Conservation (phyloP, 2,113 vertebrate genomes). For the Plectropomus leopardus region DNA sequence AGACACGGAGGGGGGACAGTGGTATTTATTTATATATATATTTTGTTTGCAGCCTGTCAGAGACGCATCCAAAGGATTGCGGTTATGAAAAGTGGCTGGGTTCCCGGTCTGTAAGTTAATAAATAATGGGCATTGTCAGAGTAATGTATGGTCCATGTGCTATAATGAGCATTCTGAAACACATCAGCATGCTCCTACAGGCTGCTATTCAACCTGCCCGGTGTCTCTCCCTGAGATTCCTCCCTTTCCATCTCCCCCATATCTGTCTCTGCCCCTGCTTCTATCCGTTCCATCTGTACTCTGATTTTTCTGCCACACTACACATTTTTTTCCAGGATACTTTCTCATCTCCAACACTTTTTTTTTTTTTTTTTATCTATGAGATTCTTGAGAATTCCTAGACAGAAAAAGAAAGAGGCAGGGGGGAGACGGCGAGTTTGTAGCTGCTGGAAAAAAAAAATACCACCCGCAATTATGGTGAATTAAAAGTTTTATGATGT, state of each 20-base stretch:
- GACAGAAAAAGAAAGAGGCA: conserved; percentile 20
- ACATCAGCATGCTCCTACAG: conserved; percentile 71
- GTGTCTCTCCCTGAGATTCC: conserved; percentile 31
- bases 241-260: neutral
- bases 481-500: conserved; percentile 78
- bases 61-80: conserved; percentile 64
- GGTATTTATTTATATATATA: conserved; percentile 71
- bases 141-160: conserved; percentile 79
- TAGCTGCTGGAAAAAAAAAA: conserved; percentile 29
- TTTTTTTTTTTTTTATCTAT: conserved; percentile 17
- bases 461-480: conserved; percentile 58
- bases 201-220: conserved; percentile 65
- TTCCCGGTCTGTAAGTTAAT: conserved; percentile 77
- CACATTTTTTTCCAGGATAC: conserved; percentile 23
- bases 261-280: conserved; percentile 23
- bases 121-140: conserved; percentile 82
- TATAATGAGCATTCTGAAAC: conserved; percentile 81
- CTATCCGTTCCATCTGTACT: conserved; percentile 32
- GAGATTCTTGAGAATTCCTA: conserved; percentile 58
- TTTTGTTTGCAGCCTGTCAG: conserved; percentile 75
- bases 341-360: conserved; percentile 33
- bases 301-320: conserved; percentile 28
- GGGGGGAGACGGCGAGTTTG: neutral
- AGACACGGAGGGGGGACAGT: conserved; percentile 1
- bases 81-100: conserved; percentile 69